These are phyloP conservation scores for Sterna hirundo DNA, from an alignment of 2,113 vertebrate genomes.

Conservation along the genomic window DNA sequence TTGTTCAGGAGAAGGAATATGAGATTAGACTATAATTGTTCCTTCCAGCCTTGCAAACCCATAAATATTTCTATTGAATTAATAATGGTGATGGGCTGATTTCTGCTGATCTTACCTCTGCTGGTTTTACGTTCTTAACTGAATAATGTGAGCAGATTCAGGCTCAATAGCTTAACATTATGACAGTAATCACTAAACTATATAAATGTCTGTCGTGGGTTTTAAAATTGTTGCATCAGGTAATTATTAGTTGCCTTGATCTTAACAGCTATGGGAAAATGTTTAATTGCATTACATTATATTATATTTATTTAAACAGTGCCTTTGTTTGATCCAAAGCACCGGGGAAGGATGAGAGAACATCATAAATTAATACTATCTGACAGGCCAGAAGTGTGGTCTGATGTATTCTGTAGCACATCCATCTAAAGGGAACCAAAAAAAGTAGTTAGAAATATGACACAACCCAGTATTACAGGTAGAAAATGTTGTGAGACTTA, in stretches of 20 bases:
- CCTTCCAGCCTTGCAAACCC: not conserved
- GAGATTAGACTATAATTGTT: not conserved
- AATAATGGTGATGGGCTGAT: constrained; percentile 20
- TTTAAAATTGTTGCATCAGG: constrained; percentile 42
- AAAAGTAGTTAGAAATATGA: not conserved
- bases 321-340: constrained; percentile 57
- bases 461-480: not conserved
- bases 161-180: constrained; percentile 27
- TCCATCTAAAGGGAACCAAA: constrained; percentile 5
- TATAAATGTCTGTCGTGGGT: not conserved
- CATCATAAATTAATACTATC: constrained; percentile 57
- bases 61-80: constrained; percentile 50
- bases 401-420: constrained; percentile 24
- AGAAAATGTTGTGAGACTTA: not conserved
- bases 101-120: constrained; percentile 29
- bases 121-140: not conserved
- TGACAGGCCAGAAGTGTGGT: constrained; percentile 41
- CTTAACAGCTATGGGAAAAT: constrained; percentile 55
- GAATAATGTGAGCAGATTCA: constrained; percentile 23
- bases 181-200: constrained; percentile 42
- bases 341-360: constrained; percentile 35
- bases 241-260: constrained; percentile 63
- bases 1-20: not conserved
- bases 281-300: constrained; percentile 61
- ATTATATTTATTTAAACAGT: constrained; percentile 64